A percentile compares a stretch with the other conserved stretches of the same genome.
These are phyloP conservation scores for Drosophila birchii DNA, from an alignment of 2,888 invertebrate genomes.

Conservation along the genomic window DNA sequence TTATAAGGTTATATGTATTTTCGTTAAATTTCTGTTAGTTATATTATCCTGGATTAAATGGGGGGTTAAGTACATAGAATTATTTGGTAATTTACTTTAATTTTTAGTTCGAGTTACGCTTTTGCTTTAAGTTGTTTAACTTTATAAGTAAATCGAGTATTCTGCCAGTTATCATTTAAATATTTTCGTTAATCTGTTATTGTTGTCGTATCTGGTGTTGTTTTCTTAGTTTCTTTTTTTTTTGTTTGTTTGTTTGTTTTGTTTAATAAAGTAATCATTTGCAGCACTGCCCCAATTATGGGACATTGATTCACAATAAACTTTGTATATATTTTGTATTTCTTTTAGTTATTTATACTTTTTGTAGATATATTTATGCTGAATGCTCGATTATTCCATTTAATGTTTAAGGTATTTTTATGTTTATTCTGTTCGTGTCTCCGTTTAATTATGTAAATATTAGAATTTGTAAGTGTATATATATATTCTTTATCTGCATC, in stretches of 20 bases:
- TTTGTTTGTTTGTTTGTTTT: background rate
- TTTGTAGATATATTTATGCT: constrained; percentile 17
- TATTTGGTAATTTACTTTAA: constrained; percentile 25
- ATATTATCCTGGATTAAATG: constrained; percentile 33
- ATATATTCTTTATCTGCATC: constrained; percentile 39
- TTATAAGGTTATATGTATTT: constrained; percentile 10
- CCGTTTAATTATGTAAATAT: constrained; percentile 45
- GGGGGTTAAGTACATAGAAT: constrained; percentile 39
- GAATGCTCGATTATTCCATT: constrained; percentile 25
- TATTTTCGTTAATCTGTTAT: constrained; percentile 30
- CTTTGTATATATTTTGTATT: constrained; percentile 34
- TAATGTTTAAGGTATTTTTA: constrained; percentile 28
- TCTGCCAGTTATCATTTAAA: constrained; percentile 36
- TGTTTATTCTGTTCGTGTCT: constrained; percentile 36
- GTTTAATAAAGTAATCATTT: constrained; percentile 77
- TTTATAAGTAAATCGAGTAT: constrained; percentile 41
- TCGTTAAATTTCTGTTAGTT: constrained; percentile 24
- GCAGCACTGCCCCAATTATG: constrained; percentile 71
- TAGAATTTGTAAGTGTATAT: constrained; percentile 44
- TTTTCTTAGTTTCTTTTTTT: background rate
- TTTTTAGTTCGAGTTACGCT: constrained; percentile 18
- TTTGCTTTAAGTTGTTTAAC: constrained; percentile 20
- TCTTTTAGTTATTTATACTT: constrained; percentile 32
- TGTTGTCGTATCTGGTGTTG: constrained; percentile 42
- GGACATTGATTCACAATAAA: constrained; percentile 62